Evolutionary conservation across 2,888 invertebrate genomes (phyloP).

Genomic region (Steinernema hermaphroditum): DNA sequence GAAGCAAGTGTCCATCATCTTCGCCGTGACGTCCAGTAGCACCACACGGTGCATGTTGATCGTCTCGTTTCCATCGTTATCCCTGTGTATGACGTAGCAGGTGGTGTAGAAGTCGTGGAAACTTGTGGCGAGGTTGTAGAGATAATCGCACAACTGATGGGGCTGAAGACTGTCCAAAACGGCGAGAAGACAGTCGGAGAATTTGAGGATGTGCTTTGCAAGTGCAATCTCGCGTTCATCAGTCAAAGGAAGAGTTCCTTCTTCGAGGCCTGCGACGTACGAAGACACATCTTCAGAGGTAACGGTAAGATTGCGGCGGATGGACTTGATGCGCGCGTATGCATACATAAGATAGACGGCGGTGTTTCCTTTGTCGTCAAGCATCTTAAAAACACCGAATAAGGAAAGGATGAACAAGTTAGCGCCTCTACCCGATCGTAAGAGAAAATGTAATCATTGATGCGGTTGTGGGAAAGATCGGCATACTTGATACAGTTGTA

Average conservation of each 20-base stretch:
- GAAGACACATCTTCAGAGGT: constrained; percentile 70
- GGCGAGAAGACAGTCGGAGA: constrained; percentile 83
- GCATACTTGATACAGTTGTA: constrained; percentile 98
- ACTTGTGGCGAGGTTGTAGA: constrained; percentile 87
- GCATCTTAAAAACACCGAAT: constrained; percentile 74
- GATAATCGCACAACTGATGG: constrained; percentile 82
- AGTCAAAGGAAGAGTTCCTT: constrained; percentile 69
- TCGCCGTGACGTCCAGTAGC: constrained; percentile 87
- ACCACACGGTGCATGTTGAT: constrained; percentile 84
- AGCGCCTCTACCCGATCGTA: constrained; percentile 87
- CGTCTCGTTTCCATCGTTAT: constrained; percentile 70
- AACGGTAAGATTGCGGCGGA: constrained; percentile 69
- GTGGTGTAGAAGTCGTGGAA: constrained; percentile 96
- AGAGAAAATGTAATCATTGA: constrained; percentile 88
- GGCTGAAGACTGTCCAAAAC: constrained; percentile 73
- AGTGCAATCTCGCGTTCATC: constrained; percentile 87
- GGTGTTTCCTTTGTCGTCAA: constrained; percentile 97
- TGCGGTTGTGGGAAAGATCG: constrained; percentile 88
- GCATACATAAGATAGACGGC: constrained; percentile 95
- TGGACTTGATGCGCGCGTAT: constrained; percentile 80
- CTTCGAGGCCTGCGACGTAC: constrained; percentile 72
- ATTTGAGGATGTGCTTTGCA: constrained; percentile 80
- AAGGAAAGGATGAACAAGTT: constrained; percentile 26
- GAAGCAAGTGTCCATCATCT: constrained; percentile 83
- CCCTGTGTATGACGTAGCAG: constrained; percentile 95